Evolutionary conservation across 2,113 vertebrate species (phyloP).

Genomic region (Probosciger aterrimus): DNA sequence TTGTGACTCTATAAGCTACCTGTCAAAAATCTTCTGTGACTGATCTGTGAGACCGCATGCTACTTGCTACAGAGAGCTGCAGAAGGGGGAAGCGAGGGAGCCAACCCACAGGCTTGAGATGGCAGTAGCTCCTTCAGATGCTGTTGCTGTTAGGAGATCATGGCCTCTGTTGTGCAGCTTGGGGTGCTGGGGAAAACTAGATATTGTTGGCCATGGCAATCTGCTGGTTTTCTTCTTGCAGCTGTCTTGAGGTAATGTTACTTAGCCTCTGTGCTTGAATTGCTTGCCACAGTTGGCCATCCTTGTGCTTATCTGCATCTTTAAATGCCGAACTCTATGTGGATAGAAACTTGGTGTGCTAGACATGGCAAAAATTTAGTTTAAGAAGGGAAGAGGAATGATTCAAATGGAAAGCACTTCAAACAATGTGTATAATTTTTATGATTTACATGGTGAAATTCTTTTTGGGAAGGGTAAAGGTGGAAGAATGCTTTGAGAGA

Average conservation of each 20-base stretch:
- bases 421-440: not conserved
- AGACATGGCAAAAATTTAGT: not conserved
- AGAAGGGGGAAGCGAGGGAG: not conserved
- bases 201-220: not conserved
- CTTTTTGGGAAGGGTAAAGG: rapidly evolving
- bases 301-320: not conserved
- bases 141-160: not conserved
- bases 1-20: not conserved
- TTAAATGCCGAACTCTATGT: not conserved
- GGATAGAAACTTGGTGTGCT: not conserved
- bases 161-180: not conserved
- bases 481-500: not conserved
- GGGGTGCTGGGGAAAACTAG: not conserved
- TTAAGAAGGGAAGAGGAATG: not conserved
- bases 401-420: not conserved
- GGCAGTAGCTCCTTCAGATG: not conserved
- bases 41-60: not conserved
- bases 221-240: not conserved
- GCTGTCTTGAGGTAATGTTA: not conserved
- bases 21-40: not conserved
- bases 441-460: rapidly evolving
- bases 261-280: not conserved
- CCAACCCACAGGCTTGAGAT: not conserved
- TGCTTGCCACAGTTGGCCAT: not conserved
- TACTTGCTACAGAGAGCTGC: not conserved